Conservation (phyloP, 2,888 invertebrate genomes). For the Pyralis farinalis region DNA sequence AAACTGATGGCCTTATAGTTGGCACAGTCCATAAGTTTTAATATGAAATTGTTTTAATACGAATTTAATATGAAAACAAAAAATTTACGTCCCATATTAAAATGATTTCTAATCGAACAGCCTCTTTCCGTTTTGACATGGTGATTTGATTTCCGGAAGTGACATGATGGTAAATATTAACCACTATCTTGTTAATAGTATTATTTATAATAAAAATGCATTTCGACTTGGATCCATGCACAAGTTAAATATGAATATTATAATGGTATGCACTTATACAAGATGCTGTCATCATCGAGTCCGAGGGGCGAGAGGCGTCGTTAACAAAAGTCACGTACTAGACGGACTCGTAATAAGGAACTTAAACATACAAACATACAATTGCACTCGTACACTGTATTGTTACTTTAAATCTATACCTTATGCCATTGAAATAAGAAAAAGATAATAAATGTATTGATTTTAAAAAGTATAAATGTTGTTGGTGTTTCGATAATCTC, state of each 20-base stretch:
- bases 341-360: constrained; percentile 35
- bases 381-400: constrained; percentile 12
- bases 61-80: too few relatives aligned
- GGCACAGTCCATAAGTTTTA: too few relatives aligned
- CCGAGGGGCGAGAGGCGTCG: constrained; percentile 31
- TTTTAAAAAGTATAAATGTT: not conserved
- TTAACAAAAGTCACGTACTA: constrained; percentile 49
- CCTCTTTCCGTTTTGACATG: too few relatives aligned
- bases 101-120: too few relatives aligned
- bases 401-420: constrained; percentile 16
- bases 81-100: too few relatives aligned
- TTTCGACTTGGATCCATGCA: too few relatives aligned
- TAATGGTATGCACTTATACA: constrained; percentile 4
- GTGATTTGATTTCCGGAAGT: too few relatives aligned
- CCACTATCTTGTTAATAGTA: too few relatives aligned
- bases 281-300: constrained; percentile 16
- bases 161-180: too few relatives aligned
- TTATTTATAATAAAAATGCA: too few relatives aligned
- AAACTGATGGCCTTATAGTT: too few relatives aligned
- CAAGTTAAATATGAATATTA: not conserved
- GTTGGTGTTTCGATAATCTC: constrained; percentile 13
- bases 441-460: constrained; percentile 4
- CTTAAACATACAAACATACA: constrained; percentile 27
- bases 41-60: too few relatives aligned
- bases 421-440: constrained; percentile 12